Conservation (phyloP, 64 coral and sea anemone species). For the Montipora sp. region DNA sequence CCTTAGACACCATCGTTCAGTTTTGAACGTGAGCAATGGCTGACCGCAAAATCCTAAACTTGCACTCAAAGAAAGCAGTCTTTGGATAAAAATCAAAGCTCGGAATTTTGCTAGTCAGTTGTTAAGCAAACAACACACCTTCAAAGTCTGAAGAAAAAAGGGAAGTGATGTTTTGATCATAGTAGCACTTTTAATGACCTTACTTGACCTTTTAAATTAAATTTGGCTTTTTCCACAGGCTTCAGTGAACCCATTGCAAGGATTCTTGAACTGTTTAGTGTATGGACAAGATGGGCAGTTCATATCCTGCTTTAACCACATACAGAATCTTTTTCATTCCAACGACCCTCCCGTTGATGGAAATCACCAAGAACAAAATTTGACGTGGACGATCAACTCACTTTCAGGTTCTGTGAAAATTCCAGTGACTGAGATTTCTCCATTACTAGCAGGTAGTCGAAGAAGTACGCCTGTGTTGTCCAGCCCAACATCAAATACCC, state of each 20-base stretch:
- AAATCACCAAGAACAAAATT: background rate
- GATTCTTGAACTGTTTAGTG: slow-evolving; percentile 85
- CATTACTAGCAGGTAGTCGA: background rate
- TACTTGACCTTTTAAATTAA: background rate
- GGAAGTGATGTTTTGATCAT: no score
- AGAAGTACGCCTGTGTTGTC: background rate
- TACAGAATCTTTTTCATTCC: background rate
- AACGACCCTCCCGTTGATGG: background rate
- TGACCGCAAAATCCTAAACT: no score
- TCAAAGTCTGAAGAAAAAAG: no score
- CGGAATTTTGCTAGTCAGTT: no score
- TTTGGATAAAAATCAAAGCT: no score
- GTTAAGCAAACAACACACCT: no score
- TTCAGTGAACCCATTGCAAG: slow-evolving; percentile 79
- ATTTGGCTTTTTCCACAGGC: slow-evolving; percentile 46
- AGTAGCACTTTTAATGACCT: no score
- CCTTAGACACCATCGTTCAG: no score
- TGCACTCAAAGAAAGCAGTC: no score
- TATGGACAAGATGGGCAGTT: slow-evolving; percentile 75
- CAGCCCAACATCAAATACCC: background rate
- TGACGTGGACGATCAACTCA: background rate
- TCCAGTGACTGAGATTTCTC: slow-evolving; percentile 35
- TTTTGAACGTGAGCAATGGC: no score
- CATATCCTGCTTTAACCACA: slow-evolving; percentile 3
- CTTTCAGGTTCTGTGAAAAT: slow-evolving; percentile 6